Evolutionary conservation across 2,113 vertebrate species (phyloP), one percentile per base, ranked within the genome.

Genomic region (Pterocles gutturalis): DNA sequence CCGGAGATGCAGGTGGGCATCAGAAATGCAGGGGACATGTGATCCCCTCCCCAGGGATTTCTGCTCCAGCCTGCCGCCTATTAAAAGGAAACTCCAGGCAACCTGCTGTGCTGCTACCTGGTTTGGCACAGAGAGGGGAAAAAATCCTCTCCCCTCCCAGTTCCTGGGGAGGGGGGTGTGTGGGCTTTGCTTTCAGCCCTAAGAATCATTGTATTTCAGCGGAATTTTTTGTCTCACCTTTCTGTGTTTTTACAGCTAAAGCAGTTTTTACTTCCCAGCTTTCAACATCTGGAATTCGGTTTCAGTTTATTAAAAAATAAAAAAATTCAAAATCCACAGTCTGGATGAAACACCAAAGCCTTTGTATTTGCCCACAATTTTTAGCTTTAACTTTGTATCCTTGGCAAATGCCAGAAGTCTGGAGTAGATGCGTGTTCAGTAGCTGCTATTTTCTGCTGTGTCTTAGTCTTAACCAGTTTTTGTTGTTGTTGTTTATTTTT

Each of bases 271-370:
- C 79, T 94, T 97, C 94, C 93, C 94, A 94, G 34, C 91, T 95
- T 94, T 77, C 66, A 87, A 95, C 95, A 97, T 97, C 90, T 97
- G 96, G 97, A 96, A 96, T 96, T 95, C 46, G 2, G 90, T 96
- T 97, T 92, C 54, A 26, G 83, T 96, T 96, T 94, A 97, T 96
- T 94, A 93, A 96, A 51, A 57, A 43, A 49, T n/a, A n/a, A 57
- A 34, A 86, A 92, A 83, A 41, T 1, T 88, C 60, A 66, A 76
- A 95, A 95, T 94, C 87, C 36, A 0, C 85, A 86, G 94, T 90
- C 94, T 96, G 93, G 85, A 95, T 94, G 83, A 94, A 97, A 96
- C 89, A 77, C 95, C 89, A 66, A 60, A 87, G 82, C 53, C 89
- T 86, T 94, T 94, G 87, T 93, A 57, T 93, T 96, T 94, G 81